A percentile compares a stretch with the other conserved stretches of the same genome.
Evolutionary conservation across 2,888 invertebrate species (phyloP).

Genomic region (Dichetophora obliterata): DNA sequence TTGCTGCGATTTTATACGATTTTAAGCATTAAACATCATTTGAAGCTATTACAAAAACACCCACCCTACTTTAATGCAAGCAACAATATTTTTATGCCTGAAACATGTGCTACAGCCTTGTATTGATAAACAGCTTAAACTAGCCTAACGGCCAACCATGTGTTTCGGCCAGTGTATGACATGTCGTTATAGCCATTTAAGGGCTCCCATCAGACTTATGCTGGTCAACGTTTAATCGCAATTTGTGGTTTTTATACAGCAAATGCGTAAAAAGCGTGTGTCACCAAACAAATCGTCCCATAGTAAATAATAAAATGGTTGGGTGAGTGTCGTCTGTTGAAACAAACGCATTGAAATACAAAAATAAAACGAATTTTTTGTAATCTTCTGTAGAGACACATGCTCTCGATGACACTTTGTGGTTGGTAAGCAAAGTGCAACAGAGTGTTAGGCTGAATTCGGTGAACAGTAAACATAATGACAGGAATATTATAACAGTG

Average conservation of each 20-base stretch:
- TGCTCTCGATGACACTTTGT: conserved; percentile 51
- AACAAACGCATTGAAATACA: not conserved
- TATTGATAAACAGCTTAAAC: not conserved
- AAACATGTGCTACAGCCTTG: not conserved
- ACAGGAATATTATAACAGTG: not conserved
- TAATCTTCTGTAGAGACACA: conserved; percentile 28
- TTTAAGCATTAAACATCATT: too few species aligned
- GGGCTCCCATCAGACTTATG: conserved; percentile 34
- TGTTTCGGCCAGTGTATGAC: not conserved
- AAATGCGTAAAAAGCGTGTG: conserved; percentile 43
- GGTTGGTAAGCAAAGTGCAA: conserved; percentile 35
- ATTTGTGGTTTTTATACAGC: conserved; percentile 64
- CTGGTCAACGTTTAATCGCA: conserved; percentile 59
- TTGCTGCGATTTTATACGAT: too few species aligned
- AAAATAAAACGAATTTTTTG: too few species aligned
- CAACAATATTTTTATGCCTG: too few species aligned
- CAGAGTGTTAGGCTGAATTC: not conserved
- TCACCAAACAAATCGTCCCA: not conserved
- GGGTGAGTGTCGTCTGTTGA: too few species aligned
- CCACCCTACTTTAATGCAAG: too few species aligned
- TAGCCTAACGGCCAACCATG: not conserved
- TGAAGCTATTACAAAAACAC: too few species aligned
- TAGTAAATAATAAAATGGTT: not conserved
- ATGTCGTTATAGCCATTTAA: conserved; percentile 34
- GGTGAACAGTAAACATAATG: not conserved